These are phyloP conservation scores for Platycercus adscitus DNA, from an alignment of 2,113 vertebrate species.

Conservation along the genomic window DNA sequence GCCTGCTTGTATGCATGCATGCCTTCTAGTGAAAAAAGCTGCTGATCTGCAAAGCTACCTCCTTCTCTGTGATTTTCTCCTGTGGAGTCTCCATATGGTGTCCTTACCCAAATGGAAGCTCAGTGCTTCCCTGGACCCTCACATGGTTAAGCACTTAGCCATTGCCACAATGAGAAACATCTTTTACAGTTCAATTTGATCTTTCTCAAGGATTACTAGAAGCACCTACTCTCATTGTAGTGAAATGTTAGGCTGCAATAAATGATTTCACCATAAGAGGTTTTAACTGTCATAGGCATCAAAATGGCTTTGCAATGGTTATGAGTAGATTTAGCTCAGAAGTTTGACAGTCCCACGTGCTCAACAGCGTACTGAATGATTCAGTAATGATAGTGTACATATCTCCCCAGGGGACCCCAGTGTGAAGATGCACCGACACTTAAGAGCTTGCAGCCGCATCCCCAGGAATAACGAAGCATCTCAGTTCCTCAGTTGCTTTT, in stretches of 20 bases:
- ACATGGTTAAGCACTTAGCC: slow-evolving; percentile 2
- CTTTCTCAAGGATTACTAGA: slow-evolving; percentile 53
- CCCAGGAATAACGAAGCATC: neutral
- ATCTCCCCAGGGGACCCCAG: slow-evolving; percentile 3
- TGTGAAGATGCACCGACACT: neutral
- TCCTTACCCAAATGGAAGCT: neutral
- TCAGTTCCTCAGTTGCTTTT: neutral
- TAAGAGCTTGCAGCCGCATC: neutral
- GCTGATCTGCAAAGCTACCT: neutral
- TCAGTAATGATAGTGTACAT: slow-evolving; percentile 54
- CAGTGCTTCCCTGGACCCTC: neutral
- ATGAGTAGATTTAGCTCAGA: slow-evolving; percentile 62
- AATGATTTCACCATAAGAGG: slow-evolving; percentile 54
- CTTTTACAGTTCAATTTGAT: slow-evolving; percentile 56
- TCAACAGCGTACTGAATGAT: slow-evolving; percentile 29
- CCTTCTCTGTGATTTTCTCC: neutral
- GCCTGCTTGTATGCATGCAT: neutral
- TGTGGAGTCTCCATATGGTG: neutral
- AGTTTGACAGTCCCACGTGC: slow-evolving; percentile 50
- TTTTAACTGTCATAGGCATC: slow-evolving; percentile 68
- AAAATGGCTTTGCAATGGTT: slow-evolving; percentile 66
- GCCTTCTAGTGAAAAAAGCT: neutral
- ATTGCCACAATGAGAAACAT: neutral
- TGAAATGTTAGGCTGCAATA: slow-evolving; percentile 55
- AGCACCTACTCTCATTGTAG: slow-evolving; percentile 15